Conservation (phyloP, 2,888 invertebrate species). For the Cataglyphis cursor region DNA sequence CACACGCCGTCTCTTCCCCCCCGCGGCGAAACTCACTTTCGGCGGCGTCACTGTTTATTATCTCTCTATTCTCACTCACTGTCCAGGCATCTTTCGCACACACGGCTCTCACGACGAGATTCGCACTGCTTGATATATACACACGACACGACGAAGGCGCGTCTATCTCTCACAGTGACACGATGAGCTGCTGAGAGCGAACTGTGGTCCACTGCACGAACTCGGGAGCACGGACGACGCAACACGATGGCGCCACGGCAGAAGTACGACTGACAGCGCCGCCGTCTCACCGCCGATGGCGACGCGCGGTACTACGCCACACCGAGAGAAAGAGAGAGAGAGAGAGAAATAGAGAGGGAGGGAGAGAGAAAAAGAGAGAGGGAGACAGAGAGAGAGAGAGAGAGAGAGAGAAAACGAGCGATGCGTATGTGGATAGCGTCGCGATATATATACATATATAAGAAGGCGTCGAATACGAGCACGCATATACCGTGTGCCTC, state of each 20-base stretch:
- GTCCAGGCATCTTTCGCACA: constrained; percentile 37
- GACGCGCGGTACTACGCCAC: constrained; percentile 22
- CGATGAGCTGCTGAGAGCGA: constrained; percentile 62
- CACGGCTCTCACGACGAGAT: neutral
- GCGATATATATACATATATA: neutral
- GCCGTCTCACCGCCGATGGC: constrained; percentile 51
- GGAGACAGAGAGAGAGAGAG: neutral
- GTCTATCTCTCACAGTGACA: constrained; percentile 59
- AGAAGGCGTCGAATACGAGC: constrained; percentile 33
- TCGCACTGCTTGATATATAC: neutral
- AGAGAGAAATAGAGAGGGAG: no score
- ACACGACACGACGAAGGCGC: constrained; percentile 40
- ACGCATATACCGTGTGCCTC: constrained; percentile 18
- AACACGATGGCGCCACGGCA: constrained; percentile 73
- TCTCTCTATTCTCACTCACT: neutral
- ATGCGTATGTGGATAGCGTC: neutral
- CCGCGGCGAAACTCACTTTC: constrained; percentile 10
- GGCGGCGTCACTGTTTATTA: constrained; percentile 20
- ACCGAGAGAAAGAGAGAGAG: neutral
- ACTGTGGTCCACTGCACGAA: constrained; percentile 61
- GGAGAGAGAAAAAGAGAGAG: neutral
- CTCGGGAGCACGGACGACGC: constrained; percentile 48
- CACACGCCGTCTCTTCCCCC: neutral
- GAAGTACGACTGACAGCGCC: constrained; percentile 61
- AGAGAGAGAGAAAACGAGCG: neutral